Evolutionary conservation across 1,140 invertebrate genomes (phyloP).

Genomic region (Lycorma delicatula): DNA sequence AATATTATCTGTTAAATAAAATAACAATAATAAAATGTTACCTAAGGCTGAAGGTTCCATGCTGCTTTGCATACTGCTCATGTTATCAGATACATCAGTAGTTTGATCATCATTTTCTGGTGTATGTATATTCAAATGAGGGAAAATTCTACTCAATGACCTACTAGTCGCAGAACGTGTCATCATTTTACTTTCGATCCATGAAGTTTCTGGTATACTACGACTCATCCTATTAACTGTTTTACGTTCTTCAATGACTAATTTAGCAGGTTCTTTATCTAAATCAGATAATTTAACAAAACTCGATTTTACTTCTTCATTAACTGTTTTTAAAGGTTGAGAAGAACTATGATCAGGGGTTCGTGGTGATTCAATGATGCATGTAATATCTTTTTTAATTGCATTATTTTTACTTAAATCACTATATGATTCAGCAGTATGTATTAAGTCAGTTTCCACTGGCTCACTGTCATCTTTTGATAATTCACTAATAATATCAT

Average conservation of each 20-base stretch:
- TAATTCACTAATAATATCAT: conserved; percentile 21
- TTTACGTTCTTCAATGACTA: conserved; percentile 15
- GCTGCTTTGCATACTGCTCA: conserved; percentile 47
- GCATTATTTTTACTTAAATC: conserved; percentile 13
- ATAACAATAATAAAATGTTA: conserved; percentile 27
- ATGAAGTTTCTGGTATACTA: conserved; percentile 53
- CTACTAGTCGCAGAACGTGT: conserved; percentile 38
- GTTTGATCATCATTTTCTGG: conserved; percentile 11
- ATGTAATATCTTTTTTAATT: conserved; percentile 11
- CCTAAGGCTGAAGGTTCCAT: conserved; percentile 44
- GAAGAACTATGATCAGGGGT: conserved; percentile 18
- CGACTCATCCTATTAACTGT: conserved; percentile 38
- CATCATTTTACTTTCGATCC: conserved; percentile 51
- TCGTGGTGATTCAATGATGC: conserved; percentile 13
- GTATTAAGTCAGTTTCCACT: conserved; percentile 19
- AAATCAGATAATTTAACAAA: conserved; percentile 50
- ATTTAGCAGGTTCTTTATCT: conserved; percentile 33
- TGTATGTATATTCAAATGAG: conserved; percentile 36
- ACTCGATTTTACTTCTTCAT: conserved; percentile 19
- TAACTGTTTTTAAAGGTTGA: conserved; percentile 10
- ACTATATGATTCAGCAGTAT: conserved; percentile 14
- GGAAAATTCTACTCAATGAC: conserved; percentile 38
- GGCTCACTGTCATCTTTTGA: conserved; percentile 22
- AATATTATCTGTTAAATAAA: no score
- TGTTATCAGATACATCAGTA: conserved; percentile 39